phyloP scores from a whole-genome alignment of 2,797 vertebrate species.

The Austrolebias charrua region DNA sequence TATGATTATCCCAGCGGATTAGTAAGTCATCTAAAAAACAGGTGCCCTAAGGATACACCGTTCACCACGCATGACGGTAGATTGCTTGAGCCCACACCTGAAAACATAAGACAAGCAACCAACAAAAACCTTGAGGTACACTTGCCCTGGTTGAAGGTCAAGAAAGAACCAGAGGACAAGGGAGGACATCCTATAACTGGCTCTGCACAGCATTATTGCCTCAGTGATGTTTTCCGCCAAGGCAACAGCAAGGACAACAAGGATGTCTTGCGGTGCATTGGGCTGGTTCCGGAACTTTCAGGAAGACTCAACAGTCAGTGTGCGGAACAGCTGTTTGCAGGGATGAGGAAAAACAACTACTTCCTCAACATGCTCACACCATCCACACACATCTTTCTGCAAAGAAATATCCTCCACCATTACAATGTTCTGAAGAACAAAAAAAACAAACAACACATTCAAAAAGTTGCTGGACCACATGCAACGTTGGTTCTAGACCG shows the following conservation, averaged over 20 bases:
- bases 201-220: neutral
- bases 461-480: neutral
- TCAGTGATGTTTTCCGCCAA: neutral
- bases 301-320: neutral
- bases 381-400: neutral
- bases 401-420: conserved; percentile 2
- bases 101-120: neutral
- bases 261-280: too few relatives aligned
- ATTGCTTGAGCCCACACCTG: neutral
- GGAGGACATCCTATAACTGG: neutral
- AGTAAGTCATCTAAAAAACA: neutral
- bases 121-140: neutral
- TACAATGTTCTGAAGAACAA: neutral
- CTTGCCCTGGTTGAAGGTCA: neutral
- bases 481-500: neutral
- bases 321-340: neutral
- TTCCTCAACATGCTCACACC: neutral
- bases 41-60: neutral
- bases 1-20: neutral
- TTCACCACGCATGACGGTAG: neutral
- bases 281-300: too few relatives aligned
- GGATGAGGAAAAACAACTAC: conserved; percentile 5
- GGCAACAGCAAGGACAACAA: too few relatives aligned
- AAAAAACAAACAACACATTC: neutral
- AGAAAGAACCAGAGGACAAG: neutral